These are phyloP conservation scores for Crocuta crocuta DNA, from an alignment of 2,113 vertebrate species.

Conservation along the genomic window DNA sequence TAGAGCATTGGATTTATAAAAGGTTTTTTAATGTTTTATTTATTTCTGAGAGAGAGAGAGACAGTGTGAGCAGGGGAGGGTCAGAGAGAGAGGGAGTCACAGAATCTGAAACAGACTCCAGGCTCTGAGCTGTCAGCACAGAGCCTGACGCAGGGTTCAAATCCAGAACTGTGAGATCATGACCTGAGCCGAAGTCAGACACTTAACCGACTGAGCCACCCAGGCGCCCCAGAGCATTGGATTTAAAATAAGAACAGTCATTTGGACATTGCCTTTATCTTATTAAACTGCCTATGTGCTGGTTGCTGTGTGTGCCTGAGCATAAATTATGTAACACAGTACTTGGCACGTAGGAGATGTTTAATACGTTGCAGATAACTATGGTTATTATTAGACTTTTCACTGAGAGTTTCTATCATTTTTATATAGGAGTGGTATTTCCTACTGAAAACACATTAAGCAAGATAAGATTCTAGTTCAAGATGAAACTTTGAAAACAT, in stretches of 20 bases:
- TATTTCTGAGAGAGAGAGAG: too few species aligned
- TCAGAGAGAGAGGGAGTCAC: too few species aligned
- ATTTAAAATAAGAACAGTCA: constrained; percentile 18
- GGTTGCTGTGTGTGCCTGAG: neutral
- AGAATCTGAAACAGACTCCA: too few species aligned
- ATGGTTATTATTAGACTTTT: neutral
- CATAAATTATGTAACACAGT: neutral
- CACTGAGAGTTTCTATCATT: neutral
- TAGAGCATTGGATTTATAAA: neutral
- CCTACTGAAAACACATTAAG: neutral
- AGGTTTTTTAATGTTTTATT: too few species aligned
- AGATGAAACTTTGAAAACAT: constrained; percentile 31
- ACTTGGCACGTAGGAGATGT: neutral
- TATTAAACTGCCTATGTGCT: neutral
- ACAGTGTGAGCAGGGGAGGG: too few species aligned
- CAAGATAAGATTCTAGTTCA: neutral
- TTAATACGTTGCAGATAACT: neutral
- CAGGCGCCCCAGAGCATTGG: neutral
- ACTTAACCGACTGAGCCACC: too few species aligned
- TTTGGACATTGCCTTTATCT: neutral
- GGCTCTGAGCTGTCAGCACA: too few species aligned
- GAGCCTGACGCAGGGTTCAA: too few species aligned
- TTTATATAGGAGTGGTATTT: neutral
- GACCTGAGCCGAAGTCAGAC: too few species aligned
- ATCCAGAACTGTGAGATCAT: too few species aligned